Conservation (phyloP, 2,797 vertebrate species). For the Passerculus sandwichensis region DNA sequence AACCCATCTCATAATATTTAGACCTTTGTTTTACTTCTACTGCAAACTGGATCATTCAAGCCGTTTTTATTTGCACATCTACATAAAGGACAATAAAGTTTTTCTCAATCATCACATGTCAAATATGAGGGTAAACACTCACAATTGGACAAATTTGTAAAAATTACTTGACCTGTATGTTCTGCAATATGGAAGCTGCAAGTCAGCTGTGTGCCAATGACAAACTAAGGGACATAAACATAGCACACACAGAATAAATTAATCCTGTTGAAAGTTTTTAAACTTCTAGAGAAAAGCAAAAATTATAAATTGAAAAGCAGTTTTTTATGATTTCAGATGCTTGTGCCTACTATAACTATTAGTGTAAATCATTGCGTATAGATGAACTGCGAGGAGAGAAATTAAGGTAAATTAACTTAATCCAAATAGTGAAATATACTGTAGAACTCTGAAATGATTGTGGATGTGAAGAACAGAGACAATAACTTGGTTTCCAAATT, state of each 20-base stretch:
- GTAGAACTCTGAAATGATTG: not conserved
- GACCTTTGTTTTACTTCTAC: not conserved
- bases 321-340: not conserved
- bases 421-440: not conserved
- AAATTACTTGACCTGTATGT: not conserved
- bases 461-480: not conserved
- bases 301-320: not conserved
- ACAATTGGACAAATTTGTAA: not conserved
- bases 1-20: not conserved
- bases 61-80: not conserved
- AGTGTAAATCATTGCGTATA: rapidly evolving
- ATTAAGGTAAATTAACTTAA: not conserved
- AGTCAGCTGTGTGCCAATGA: not conserved
- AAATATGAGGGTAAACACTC: not conserved
- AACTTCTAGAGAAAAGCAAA: not conserved
- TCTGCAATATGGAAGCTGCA: not conserved
- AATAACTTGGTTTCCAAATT: constrained; percentile 4
- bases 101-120: not conserved
- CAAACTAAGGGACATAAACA: not conserved
- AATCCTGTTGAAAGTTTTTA: not conserved
- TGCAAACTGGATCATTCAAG: not conserved
- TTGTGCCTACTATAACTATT: not conserved
- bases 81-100: not conserved
- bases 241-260: not conserved
- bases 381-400: not conserved